A percentile compares a stretch with the other conserved stretches of the same genome.
Conservation (phyloP, 2,888 invertebrate genomes). For the Cabera pusaria region DNA sequence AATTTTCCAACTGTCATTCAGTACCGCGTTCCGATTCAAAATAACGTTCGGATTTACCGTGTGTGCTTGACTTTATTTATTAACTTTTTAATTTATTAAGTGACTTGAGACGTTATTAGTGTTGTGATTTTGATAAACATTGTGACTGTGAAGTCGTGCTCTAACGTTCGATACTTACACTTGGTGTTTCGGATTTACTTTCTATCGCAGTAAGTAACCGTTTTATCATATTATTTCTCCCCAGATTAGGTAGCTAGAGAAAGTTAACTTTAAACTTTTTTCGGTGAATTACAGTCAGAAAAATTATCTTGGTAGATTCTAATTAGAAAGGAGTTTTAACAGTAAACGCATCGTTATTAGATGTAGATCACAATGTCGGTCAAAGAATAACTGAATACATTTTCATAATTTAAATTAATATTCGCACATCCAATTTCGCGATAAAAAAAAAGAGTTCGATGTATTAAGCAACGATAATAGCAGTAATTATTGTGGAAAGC, state of each 20-base stretch:
- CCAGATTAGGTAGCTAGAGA: slow-evolving; percentile 54
- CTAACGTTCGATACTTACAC: slow-evolving; percentile 49
- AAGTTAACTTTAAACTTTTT: slow-evolving; percentile 43
- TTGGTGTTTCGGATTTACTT: slow-evolving; percentile 78
- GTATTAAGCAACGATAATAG: slow-evolving; percentile 31
- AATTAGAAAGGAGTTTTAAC: slow-evolving; percentile 36
- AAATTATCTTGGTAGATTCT: slow-evolving; percentile 23
- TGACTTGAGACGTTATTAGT: slow-evolving; percentile 49
- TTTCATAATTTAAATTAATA: slow-evolving; percentile 26
- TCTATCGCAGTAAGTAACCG: slow-evolving; percentile 78
- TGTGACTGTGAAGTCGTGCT: slow-evolving; percentile 72
- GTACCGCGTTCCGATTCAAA: slow-evolving; percentile 66
- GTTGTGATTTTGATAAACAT: slow-evolving; percentile 49
- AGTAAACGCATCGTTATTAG: slow-evolving; percentile 24
- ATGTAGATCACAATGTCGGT: slow-evolving; percentile 31
- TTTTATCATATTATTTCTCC: slow-evolving; percentile 61
- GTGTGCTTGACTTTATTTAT: slow-evolving; percentile 45
- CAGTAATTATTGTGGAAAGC: slow-evolving; percentile 33
- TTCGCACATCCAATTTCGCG: slow-evolving; percentile 22
- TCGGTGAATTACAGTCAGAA: slow-evolving; percentile 7
- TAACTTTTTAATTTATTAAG: slow-evolving; percentile 39
- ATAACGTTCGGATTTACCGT: slow-evolving; percentile 62
- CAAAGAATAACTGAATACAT: slow-evolving; percentile 37
- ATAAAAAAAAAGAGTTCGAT: slow-evolving; percentile 22
- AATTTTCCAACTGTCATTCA: slow-evolving; percentile 51